phyloP scores from a whole-genome alignment of 2,888 invertebrate genomes.

The Geotrupes spiniger region DNA sequence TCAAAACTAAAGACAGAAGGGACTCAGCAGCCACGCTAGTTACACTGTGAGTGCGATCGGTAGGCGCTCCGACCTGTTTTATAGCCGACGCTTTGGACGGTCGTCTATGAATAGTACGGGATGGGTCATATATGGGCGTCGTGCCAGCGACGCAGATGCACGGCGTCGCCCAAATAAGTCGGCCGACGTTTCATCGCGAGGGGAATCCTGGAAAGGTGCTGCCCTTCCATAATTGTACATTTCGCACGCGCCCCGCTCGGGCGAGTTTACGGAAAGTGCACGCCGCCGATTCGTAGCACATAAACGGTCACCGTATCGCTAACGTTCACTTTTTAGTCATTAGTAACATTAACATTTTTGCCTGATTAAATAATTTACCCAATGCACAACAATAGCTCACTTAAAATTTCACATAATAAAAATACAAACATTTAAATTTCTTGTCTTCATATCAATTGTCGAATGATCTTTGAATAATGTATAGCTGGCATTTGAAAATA shows the following conservation, averaged over 20 bases:
- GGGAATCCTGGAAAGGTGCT: slow-evolving; percentile 24
- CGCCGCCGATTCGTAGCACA: no score
- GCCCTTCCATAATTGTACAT: slow-evolving; percentile 25
- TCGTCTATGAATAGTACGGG: slow-evolving; percentile 41
- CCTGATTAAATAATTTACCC: no score
- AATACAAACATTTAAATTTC: no score
- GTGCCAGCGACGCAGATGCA: slow-evolving; percentile 44
- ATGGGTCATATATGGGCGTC: slow-evolving; percentile 48
- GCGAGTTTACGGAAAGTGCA: no score
- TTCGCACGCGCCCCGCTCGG: neutral
- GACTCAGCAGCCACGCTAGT: slow-evolving; percentile 37
- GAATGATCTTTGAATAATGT: no score
- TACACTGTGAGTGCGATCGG: slow-evolving; percentile 36
- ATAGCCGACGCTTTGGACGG: slow-evolving; percentile 35
- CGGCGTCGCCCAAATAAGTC: slow-evolving; percentile 48
- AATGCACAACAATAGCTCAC: no score
- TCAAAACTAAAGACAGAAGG: slow-evolving; percentile 30
- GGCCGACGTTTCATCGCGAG: slow-evolving; percentile 26
- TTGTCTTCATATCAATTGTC: no score
- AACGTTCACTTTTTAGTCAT: no score
- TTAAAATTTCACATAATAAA: no score
- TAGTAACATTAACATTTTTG: no score
- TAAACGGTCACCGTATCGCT: no score
- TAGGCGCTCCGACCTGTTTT: slow-evolving; percentile 23
- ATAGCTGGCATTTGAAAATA: no score